A percentile compares a stretch with the other conserved stretches of the same genome.
Conservation (phyloP, 2,888 invertebrate genomes). For the Amblyteles armatorius region DNA sequence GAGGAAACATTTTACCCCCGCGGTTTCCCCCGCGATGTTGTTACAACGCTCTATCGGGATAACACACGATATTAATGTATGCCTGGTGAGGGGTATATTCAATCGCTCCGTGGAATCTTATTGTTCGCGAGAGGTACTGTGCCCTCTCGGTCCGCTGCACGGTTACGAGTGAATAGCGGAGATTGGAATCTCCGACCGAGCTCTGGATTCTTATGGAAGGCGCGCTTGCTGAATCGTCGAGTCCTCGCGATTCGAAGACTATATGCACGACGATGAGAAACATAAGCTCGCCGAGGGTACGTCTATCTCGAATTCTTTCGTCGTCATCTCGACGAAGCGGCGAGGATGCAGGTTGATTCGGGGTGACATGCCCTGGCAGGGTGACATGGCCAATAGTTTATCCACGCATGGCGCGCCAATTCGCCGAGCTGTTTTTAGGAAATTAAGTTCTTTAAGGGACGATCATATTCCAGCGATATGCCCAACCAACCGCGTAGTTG, state of each 20-base stretch:
- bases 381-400: too few species aligned
- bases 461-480: too few species aligned
- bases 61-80: slow-evolving; percentile 51
- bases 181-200: slow-evolving; percentile 49
- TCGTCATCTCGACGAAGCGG: neutral
- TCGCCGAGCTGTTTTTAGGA: too few species aligned
- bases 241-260: neutral
- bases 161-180: slow-evolving; percentile 58
- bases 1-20: neutral
- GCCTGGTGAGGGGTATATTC: slow-evolving; percentile 16
- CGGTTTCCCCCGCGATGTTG: slow-evolving; percentile 15
- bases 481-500: too few species aligned
- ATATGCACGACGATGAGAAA: neutral
- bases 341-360: neutral
- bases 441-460: too few species aligned
- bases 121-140: slow-evolving; percentile 59
- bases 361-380: too few species aligned
- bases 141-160: slow-evolving; percentile 13
- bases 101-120: slow-evolving; percentile 58
- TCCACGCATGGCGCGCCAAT: too few species aligned
- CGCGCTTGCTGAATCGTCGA: neutral
- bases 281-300: neutral
- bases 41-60: neutral
- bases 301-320: slow-evolving; percentile 20
- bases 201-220: slow-evolving; percentile 24